Evolutionary conservation across 2,113 vertebrate species (phyloP).

Genomic region (Gadus chalcogrammus): DNA sequence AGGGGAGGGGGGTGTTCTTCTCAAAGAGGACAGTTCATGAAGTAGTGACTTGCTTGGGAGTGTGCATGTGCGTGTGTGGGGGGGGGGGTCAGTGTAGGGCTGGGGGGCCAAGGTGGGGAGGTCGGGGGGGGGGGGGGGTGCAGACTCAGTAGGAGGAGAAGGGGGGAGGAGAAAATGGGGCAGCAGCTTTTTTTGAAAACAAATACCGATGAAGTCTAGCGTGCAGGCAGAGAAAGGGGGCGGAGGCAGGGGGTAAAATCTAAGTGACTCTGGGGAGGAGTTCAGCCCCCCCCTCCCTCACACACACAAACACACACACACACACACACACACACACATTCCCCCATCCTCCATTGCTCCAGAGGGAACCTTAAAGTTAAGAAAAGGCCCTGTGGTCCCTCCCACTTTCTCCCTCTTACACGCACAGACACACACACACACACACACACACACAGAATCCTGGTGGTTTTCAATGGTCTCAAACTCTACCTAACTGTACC

Average conservation of each 20-base stretch:
- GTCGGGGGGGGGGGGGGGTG: not conserved
- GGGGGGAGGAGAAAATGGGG: slow-evolving; percentile 12
- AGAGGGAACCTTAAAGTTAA: slow-evolving; percentile 60
- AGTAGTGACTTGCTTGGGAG: slow-evolving; percentile 23
- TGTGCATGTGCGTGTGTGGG: slow-evolving; percentile 20
- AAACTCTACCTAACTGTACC: slow-evolving; percentile 26
- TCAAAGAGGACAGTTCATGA: slow-evolving; percentile 90
- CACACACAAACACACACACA: no score
- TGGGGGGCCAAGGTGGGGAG: not conserved
- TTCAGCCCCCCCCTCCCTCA: slow-evolving; percentile 12
- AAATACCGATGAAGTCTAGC: slow-evolving; percentile 73
- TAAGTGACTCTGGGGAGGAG: slow-evolving; percentile 53
- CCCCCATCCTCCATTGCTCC: slow-evolving; percentile 38
- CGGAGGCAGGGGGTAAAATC: slow-evolving; percentile 45
- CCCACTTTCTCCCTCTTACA: no score
- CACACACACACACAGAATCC: slow-evolving; percentile 9
- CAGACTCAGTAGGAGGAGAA: slow-evolving; percentile 23
- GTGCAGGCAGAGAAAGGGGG: slow-evolving; percentile 57
- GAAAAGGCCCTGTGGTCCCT: slow-evolving; percentile 23
- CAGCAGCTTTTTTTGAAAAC: slow-evolving; percentile 58
- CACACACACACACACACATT: no score
- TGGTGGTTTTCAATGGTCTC: slow-evolving; percentile 5
- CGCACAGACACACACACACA: not conserved
- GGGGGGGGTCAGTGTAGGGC: not conserved
- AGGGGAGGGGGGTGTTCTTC: slow-evolving; percentile 44